Conservation (phyloP, 2,113 vertebrate genomes). For the Burhinus bistriatus region DNA sequence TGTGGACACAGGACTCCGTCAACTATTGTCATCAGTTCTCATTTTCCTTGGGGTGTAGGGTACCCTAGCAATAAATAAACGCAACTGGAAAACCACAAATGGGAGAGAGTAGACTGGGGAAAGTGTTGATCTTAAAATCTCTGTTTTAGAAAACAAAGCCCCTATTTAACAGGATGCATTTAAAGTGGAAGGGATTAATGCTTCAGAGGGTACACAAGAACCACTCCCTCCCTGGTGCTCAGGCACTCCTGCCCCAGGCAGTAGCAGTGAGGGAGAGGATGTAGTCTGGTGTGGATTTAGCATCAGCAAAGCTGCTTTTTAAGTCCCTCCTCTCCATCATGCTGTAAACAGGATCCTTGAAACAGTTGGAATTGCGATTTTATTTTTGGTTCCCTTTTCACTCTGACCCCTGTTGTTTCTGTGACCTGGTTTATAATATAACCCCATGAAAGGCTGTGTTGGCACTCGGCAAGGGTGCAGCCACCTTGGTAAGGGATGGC, state of each 20-base stretch:
- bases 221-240: rapidly evolving
- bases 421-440: background rate
- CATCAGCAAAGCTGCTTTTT: background rate
- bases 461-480: background rate
- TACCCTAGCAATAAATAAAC: background rate
- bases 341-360: background rate
- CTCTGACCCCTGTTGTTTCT: rapidly evolving
- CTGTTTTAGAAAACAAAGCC: background rate
- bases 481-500: background rate
- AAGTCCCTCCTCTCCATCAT: background rate
- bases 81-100: background rate
- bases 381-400: background rate
- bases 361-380: background rate
- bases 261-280: background rate
- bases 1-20: background rate
- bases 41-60: background rate
- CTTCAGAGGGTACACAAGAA: background rate
- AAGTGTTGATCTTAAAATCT: background rate
- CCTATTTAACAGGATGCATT: background rate
- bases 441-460: background rate
- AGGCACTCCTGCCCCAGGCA: background rate
- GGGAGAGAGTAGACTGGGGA: background rate
- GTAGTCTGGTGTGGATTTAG: background rate
- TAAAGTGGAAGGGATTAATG: background rate
- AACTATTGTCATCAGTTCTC: rapidly evolving